A percentile compares a stretch with the other conserved stretches of the same genome.
These are phyloP conservation scores for Cyaniris semiargus DNA, from an alignment of 2,888 invertebrate species.

Conservation along the genomic window DNA sequence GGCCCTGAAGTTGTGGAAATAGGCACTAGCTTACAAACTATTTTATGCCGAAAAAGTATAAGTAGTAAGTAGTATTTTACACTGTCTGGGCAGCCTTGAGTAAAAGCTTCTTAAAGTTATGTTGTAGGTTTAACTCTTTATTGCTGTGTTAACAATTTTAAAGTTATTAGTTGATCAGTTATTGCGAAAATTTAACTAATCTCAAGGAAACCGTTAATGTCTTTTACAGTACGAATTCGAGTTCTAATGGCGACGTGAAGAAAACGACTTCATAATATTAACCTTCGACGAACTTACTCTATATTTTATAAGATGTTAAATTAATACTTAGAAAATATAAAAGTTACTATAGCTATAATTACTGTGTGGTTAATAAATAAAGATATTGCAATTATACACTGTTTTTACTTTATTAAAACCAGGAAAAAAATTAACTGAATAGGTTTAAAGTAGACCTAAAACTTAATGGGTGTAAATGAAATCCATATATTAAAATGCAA, in stretches of 20 bases:
- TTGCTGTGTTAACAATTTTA: too few species aligned
- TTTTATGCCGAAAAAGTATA: too few species aligned
- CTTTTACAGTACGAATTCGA: conserved; percentile 61
- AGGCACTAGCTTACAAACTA: too few species aligned
- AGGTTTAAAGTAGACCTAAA: not conserved
- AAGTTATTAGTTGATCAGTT: too few species aligned
- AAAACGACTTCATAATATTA: not conserved
- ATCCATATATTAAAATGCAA: not conserved
- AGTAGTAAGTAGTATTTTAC: too few species aligned
- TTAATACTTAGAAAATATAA: not conserved
- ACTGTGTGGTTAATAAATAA: not conserved
- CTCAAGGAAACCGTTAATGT: too few species aligned
- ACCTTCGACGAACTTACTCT: not conserved
- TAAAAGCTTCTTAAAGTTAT: too few species aligned
- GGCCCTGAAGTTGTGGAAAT: too few species aligned
- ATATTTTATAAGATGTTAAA: not conserved
- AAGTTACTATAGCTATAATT: not conserved
- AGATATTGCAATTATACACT: not conserved
- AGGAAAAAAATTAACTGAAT: not conserved
- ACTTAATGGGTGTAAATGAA: not conserved
- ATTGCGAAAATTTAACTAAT: too few species aligned
- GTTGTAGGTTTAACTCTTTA: too few species aligned
- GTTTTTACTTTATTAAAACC: not conserved
- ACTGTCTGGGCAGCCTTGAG: too few species aligned
- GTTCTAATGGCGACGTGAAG: not conserved